A percentile compares a stretch with the other conserved stretches of the same genome.
Evolutionary conservation across 2,888 invertebrate genomes (phyloP).

Genomic region (Syritta pipiens): DNA sequence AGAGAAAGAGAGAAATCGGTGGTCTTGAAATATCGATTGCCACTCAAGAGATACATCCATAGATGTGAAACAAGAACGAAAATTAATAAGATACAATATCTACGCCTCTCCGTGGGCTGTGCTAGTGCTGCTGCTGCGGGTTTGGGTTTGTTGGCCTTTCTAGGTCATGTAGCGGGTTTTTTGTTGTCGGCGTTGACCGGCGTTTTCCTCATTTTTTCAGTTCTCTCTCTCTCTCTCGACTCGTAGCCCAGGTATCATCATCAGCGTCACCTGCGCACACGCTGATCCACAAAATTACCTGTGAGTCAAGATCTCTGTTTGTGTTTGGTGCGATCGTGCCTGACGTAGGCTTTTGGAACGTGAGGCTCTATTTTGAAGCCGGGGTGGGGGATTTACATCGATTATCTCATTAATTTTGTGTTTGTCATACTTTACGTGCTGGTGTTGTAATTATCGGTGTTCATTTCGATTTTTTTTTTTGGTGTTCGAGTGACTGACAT

Average conservation of each 20-base stretch:
- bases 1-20: too few species aligned
- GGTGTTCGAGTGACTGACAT: neutral
- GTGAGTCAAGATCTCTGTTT: constrained; percentile 15
- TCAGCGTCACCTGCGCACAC: constrained; percentile 28
- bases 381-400: constrained; percentile 17
- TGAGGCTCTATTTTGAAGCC: too few species aligned
- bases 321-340: neutral
- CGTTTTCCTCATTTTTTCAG: constrained; percentile 42
- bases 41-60: neutral
- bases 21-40: constrained; percentile 19
- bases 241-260: constrained; percentile 1
- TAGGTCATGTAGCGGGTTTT: constrained; percentile 52
- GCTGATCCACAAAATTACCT: constrained; percentile 34
- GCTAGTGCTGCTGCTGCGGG: too few species aligned
- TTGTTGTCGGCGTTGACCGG: constrained; percentile 9
- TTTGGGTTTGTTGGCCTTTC: constrained; percentile 52
- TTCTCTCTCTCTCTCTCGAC: neutral
- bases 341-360: constrained; percentile 25
- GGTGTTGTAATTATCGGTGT: constrained; percentile 19
- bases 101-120: too few species aligned
- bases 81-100: constrained; percentile 23
- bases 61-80: constrained; percentile 1
- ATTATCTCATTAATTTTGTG: constrained; percentile 20
- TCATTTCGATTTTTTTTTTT: too few species aligned
- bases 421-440: constrained; percentile 9